phyloP scores from a whole-genome alignment of 2,113 vertebrate genomes.

The Mirza zaza region DNA sequence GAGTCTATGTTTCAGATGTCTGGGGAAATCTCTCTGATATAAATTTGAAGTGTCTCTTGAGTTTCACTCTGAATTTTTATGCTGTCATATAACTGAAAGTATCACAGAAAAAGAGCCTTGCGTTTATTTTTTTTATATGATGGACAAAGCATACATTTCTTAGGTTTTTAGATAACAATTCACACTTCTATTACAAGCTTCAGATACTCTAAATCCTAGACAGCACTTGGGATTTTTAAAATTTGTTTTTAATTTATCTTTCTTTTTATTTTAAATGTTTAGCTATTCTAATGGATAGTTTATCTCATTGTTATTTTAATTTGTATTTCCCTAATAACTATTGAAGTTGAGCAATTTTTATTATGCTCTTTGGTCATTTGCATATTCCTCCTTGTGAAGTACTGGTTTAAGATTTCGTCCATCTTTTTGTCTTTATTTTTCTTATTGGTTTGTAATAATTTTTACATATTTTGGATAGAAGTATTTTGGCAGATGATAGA shows the following conservation, averaged over 20 bases:
- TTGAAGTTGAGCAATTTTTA: neutral
- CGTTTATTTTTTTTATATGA: neutral
- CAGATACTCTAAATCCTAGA: neutral
- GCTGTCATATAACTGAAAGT: neutral
- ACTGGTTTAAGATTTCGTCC: neutral
- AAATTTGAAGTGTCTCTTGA: neutral
- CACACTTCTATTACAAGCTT: neutral
- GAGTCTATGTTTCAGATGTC: neutral
- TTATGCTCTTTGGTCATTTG: neutral
- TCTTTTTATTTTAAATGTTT: neutral
- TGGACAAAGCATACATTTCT: neutral
- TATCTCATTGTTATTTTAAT: neutral
- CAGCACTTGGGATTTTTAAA: neutral
- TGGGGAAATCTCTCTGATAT: neutral
- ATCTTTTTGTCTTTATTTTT: neutral
- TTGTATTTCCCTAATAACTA: neutral
- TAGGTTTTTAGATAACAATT: neutral
- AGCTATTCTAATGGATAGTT: neutral
- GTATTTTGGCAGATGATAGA: too few relatives aligned
- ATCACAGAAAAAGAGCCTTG: neutral
- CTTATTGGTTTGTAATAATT: neutral
- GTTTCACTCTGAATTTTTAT: neutral
- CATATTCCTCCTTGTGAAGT: neutral
- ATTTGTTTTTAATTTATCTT: too few relatives aligned
- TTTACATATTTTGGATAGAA: too few relatives aligned